These are phyloP conservation scores for Stichodactyla helianthus DNA, from an alignment of 64 coral and sea anemone genomes.

Conservation along the genomic window DNA sequence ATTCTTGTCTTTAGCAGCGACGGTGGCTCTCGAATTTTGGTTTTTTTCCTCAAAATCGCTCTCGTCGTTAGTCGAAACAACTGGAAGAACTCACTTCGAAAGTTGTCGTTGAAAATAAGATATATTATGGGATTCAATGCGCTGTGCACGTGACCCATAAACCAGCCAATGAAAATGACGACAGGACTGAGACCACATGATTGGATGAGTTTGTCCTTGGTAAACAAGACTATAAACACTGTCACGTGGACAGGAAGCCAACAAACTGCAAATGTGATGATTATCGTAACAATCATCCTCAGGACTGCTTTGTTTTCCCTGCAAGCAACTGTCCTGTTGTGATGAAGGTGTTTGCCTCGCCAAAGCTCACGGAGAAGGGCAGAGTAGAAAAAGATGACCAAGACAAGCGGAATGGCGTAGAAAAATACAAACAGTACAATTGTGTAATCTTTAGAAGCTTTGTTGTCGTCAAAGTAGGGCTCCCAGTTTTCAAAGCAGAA, in stretches of 20 bases:
- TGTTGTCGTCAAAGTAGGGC: constrained; percentile 33
- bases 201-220: neutral
- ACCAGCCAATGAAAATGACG: constrained; percentile 50
- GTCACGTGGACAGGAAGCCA: constrained; percentile 52
- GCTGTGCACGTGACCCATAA: constrained; percentile 45
- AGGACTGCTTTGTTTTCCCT: constrained; percentile 46
- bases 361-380: constrained; percentile 37
- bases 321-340: constrained; percentile 4
- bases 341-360: constrained; percentile 25
- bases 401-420: constrained; percentile 21
- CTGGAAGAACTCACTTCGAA: neutral
- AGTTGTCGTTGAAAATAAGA: neutral
- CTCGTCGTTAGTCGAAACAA: neutral
- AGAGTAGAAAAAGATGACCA: constrained; percentile 37
- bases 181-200: neutral
- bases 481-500: constrained; percentile 41
- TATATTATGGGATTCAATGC: constrained; percentile 53
- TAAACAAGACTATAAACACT: constrained; percentile 6
- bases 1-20: neutral
- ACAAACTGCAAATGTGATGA: constrained; percentile 38
- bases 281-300: constrained; percentile 38
- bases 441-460: constrained; percentile 50
- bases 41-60: neutral
- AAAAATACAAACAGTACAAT: constrained; percentile 27
- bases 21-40: neutral